Evolutionary conservation across 2,113 vertebrate genomes (phyloP), one percentile per base, ranked within the genome.

Genomic region (Phrynosoma blainvillii): DNA sequence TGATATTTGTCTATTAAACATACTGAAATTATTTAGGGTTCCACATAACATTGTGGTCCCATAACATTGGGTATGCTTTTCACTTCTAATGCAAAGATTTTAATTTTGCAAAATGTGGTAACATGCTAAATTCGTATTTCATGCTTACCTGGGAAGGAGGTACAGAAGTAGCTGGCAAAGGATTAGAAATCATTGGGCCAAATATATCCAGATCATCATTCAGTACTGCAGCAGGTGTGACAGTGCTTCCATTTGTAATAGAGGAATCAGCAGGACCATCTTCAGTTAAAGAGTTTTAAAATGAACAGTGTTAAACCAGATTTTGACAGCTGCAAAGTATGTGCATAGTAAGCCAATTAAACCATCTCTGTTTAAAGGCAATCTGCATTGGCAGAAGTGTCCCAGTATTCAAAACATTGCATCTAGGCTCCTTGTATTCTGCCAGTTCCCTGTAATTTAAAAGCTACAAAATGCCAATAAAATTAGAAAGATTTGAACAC

Each of bases 151-250:
- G 97, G 86, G 93, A 92, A 52, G 95, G 86, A 74, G 96, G 92
- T 92, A 94, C 90, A 90, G 95, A 92, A 89, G 95, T 84, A 81
- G 97, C 97, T 82, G 98, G 98, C 86, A 99, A 97, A 87, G 99
- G 98, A 94, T 99, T 99, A 89, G 98, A 99, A 71, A 99, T 98
- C 99, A 99, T 99, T 59, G 98, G 99, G 89, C 99, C 99, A 85
- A 99, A 99, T 95, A 99, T 98, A 96, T 99, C 99, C 92, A 99
- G 93, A 89, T 99, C 98, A 87, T 99, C 98, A 47, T 88, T 96
- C 91, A 98, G 94, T 10, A 97, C 91, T 88, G 96, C 93, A 66
- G 93, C 94, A n/a, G 92, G 40, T 83, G 93, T 82, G 20, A 95
- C 89, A 5, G 30, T 84, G 90, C 94, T 97, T 85, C 96, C 97